These are phyloP conservation scores for Galerucella calmariensis DNA, from an alignment of 2,888 invertebrate genomes.

Conservation along the genomic window DNA sequence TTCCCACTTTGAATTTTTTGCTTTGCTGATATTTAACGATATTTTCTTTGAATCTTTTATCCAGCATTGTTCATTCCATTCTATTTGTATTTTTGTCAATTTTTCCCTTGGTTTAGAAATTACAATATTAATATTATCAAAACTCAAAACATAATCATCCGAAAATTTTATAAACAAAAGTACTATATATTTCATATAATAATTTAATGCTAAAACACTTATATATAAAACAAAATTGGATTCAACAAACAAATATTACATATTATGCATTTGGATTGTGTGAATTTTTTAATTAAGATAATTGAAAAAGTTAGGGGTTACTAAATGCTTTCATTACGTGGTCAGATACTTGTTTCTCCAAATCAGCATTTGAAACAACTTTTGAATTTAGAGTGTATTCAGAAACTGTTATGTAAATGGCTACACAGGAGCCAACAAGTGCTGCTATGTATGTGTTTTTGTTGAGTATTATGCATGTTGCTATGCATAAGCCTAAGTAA, in stretches of 20 bases:
- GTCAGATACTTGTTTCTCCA: slow-evolving; percentile 53
- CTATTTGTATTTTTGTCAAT: too few species aligned
- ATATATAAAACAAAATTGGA: too few species aligned
- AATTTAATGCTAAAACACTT: too few species aligned
- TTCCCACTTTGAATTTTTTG: too few species aligned
- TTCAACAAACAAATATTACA: not conserved
- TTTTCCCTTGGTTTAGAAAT: too few species aligned
- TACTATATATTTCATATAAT: too few species aligned
- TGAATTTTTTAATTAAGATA: not conserved
- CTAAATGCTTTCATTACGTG: slow-evolving; percentile 53
- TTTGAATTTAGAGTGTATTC: slow-evolving; percentile 76
- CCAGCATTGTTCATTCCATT: too few species aligned
- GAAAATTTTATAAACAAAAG: too few species aligned
- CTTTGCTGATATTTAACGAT: too few species aligned
- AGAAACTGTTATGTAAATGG: slow-evolving; percentile 84
- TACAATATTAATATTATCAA: too few species aligned
- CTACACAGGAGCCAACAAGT: slow-evolving; percentile 81
- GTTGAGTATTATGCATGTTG: slow-evolving; percentile 87
- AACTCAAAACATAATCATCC: too few species aligned
- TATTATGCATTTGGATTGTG: not conserved
- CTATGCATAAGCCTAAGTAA: slow-evolving; percentile 85
- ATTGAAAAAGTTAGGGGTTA: slow-evolving; percentile 10
- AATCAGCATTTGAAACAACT: slow-evolving; percentile 55
- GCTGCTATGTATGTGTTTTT: slow-evolving; percentile 81
- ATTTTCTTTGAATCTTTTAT: too few species aligned